These are phyloP conservation scores for Crioceris asparagi DNA, from an alignment of 2,888 invertebrate genomes.

Conservation along the genomic window DNA sequence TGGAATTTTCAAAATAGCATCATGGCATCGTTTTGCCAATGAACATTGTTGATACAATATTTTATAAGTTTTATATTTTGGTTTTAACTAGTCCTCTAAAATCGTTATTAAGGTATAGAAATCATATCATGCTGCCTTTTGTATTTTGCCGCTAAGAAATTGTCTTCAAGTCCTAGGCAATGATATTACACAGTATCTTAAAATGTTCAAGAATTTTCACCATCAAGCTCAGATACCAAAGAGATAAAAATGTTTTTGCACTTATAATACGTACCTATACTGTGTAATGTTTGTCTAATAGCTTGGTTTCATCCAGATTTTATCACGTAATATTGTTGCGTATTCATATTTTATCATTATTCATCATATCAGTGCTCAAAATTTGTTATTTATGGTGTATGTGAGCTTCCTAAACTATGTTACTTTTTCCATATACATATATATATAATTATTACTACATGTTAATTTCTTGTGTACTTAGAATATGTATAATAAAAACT, in stretches of 20 bases:
- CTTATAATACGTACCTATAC: neutral
- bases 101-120: slow-evolving; percentile 22
- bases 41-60: slow-evolving; percentile 20
- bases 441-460: slow-evolving; percentile 4
- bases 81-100: slow-evolving; percentile 26
- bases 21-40: slow-evolving; percentile 23
- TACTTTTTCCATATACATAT: slow-evolving; percentile 8
- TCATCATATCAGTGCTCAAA: slow-evolving; percentile 20
- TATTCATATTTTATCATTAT: slow-evolving; percentile 12
- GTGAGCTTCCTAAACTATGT: slow-evolving; percentile 21
- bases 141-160: slow-evolving; percentile 7
- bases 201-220: neutral
- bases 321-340: slow-evolving; percentile 2
- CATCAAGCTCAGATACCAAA: no score
- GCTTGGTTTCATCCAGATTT: neutral
- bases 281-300: neutral
- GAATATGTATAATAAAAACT: slow-evolving; percentile 14
- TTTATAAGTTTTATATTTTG: slow-evolving; percentile 23
- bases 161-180: no score
- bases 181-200: no score
- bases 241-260: no score
- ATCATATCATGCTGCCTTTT: slow-evolving; percentile 31
- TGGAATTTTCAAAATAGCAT: no score
- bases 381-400: slow-evolving; percentile 19
- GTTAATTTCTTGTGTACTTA: slow-evolving; percentile 9